Base-by-base conservation (phyloP, 2,797 vertebrate species). In the Halcyon smyrnensis region DNA sequence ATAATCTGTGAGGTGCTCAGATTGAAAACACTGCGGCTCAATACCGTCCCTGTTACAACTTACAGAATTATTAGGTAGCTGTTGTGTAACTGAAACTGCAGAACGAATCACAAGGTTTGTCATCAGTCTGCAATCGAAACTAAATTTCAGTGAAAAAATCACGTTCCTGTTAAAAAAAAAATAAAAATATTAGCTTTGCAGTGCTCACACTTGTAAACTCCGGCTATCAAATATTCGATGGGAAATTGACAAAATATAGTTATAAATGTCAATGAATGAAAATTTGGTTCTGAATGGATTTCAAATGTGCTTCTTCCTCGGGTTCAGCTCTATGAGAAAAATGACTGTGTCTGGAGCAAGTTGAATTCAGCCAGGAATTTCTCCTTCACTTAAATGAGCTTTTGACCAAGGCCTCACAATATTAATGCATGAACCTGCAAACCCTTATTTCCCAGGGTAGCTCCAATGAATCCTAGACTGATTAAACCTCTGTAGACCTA, bases 391-490 rank as follows among this genome's bases (percentile, higher is more conserved):
- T 95, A 95, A 97, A 93, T n/a, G 84, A 95, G 93, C 88, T 92
- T 95, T 93, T 93, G 94, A 85, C 93, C 88, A 93, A 92, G 79
- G 90, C 80, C 62, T 87, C 79, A 1, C 87, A 89, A 81, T 89
- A 95, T 97, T 95, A 95, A 97, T 92, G 94, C 81, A 80, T 36
- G 91, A 94, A 92, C 93, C 84, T 96, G 93, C 57, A 95, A 95
- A 64, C 60, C 50, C 53, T 95, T 95, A 96, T 91, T 97, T 97
- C 96, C 93, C 93, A 93, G 67, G 95, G 90, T 89, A 95, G 68
- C 65, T 80, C 68, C 45, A 81, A 93, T 89, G 94, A 90, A 94
- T 94, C 91, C 93, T 94, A 87, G 93, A 46, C 78, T 96, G 96
- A 95, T 97, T 96, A 96, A 97, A 96, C 90, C 94, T 93, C 93